phyloP scores from a whole-genome alignment of 2,888 invertebrate species.

The Chrysomela aeneicollis region DNA sequence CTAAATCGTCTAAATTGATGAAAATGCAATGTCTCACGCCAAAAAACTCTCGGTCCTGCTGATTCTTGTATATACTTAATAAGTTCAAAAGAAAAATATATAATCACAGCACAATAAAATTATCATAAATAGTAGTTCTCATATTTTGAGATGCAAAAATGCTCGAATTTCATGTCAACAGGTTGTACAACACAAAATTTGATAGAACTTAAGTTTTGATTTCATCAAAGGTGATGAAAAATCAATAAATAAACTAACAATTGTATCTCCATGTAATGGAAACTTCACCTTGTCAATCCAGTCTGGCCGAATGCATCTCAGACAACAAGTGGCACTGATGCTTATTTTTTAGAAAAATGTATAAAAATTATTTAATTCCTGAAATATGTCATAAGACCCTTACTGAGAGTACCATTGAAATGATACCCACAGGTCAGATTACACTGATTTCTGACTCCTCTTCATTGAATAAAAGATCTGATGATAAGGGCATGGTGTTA shows the following conservation, averaged over 20 bases:
- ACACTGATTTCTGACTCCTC: conserved; percentile 56
- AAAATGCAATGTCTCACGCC: neutral
- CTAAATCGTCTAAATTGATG: neutral
- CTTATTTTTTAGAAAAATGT: neutral
- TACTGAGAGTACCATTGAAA: neutral
- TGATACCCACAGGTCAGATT: conserved; percentile 48
- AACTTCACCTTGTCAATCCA: neutral
- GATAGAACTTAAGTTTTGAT: too few relatives aligned
- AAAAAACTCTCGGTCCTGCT: neutral
- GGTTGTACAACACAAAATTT: too few relatives aligned
- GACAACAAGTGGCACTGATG: neutral
- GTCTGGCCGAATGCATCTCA: neutral
- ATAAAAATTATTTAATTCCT: neutral
- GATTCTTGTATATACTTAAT: too few relatives aligned
- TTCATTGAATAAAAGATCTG: conserved; percentile 47
- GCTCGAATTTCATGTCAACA: too few relatives aligned
- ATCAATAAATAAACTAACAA: too few relatives aligned
- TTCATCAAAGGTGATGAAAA: too few relatives aligned
- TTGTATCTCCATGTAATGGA: too few relatives aligned
- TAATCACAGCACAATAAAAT: too few relatives aligned
- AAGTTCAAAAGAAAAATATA: neutral
- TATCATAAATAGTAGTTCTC: too few relatives aligned
- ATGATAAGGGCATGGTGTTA: conserved; percentile 43
- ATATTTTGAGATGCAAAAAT: too few relatives aligned
- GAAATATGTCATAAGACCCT: neutral